Base-by-base conservation (phyloP, 2,113 vertebrate species). In the Pheucticus melanocephalus region DNA sequence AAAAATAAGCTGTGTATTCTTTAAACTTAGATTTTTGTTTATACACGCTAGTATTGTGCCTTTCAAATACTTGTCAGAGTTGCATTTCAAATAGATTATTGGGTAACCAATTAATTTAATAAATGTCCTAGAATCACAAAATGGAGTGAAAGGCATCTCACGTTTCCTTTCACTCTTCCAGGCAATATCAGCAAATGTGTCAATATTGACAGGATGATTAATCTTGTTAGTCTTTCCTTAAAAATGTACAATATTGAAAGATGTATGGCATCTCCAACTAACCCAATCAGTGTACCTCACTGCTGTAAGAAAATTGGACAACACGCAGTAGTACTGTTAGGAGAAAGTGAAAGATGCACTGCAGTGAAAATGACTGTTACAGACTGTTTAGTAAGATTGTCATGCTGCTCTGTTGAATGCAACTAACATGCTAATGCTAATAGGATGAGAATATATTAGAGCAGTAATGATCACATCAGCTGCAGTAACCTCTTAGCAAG, bases 1-100 rank as follows among this genome's bases (percentile, higher is more conserved):
- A 3, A 44, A 75, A 81, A 50, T 48, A 9, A 86, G 3, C 12
- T 79, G 3, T 76, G 14, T 60, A 6, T 5, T 85, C 18, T 39
- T 89, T 60, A 71, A 81, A 79, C 14, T 56, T 23, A 27, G 7
- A 44, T 68, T 81, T 86, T 59, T 73, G 22, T 90, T 90, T 47
- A 47, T 56, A 30, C 2, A 6, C 9, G 15, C 8, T 53, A 1
- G 0, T 47, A 20, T 23, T 17, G 28, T 15, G 7, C 4, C 4
- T 84, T 71, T 86, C 31, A 75, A 86, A 64, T 37, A 48, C 11
- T 66, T 65, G 51, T 15, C 39, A 81, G 51, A 37, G 5, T 61
- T 86, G 5, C 0, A 1, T 68, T 85, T 86, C 48, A 53, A 72
- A 54, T 27, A 79, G 20, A 40, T 63, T 66, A 92, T 54, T 0